These are phyloP conservation scores for Rhabdomys dilectus DNA, from an alignment of 2,113 vertebrate genomes.

Conservation along the genomic window DNA sequence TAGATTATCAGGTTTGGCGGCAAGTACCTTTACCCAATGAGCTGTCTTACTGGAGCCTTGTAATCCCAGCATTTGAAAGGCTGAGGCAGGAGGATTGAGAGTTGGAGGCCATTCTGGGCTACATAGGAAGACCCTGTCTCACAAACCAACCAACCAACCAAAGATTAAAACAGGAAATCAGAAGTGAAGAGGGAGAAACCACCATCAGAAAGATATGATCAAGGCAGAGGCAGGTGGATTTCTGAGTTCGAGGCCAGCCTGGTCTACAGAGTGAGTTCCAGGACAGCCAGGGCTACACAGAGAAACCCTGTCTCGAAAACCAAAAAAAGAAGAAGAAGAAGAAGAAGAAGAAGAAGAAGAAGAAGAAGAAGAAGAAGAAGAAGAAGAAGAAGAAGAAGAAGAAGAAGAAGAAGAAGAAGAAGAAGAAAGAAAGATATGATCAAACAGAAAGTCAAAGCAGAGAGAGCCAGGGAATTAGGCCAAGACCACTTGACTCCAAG, in stretches of 20 bases:
- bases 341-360: too few relatives aligned
- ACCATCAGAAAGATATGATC: not conserved
- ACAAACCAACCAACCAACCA: not conserved
- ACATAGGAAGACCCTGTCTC: not conserved
- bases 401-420: too few relatives aligned
- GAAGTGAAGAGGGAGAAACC: not conserved
- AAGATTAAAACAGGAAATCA: not conserved
- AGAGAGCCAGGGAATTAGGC: not conserved
- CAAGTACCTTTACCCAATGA: not conserved
- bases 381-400: too few relatives aligned
- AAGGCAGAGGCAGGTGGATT: too few relatives aligned
- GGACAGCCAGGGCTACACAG: too few relatives aligned
- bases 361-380: too few relatives aligned
- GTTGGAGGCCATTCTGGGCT: not conserved
- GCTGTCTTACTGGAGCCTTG: not conserved
- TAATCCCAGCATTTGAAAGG: not conserved
- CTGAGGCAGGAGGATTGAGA: not conserved
- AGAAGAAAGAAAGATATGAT: not conserved
- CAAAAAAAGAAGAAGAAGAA: too few relatives aligned
- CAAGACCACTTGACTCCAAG: not conserved
- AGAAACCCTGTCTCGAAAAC: too few relatives aligned
- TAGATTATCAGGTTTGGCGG: not conserved
- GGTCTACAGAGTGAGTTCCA: too few relatives aligned
- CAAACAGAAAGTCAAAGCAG: not conserved
- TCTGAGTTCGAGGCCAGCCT: too few relatives aligned